Percentiles rank a stretch among this genome's conserved stretches.
phyloP scores from a whole-genome alignment of 2,888 invertebrate species.

The Stenodera caucasica region DNA sequence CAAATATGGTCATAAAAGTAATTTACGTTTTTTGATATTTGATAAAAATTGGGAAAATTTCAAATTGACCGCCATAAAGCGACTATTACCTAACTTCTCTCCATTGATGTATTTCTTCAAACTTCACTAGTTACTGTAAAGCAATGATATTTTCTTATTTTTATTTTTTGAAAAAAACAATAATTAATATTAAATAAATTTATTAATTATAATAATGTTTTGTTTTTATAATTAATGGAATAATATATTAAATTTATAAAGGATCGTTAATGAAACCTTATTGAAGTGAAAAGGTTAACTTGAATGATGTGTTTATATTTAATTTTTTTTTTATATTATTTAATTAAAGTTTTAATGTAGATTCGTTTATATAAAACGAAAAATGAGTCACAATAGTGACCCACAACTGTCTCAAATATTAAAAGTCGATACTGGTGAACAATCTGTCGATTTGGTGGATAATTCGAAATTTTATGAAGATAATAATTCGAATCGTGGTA shows the following conservation, averaged over 20 bases:
- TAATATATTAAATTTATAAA: not conserved
- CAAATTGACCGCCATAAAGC: not conserved
- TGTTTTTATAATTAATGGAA: not conserved
- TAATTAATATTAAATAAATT: not conserved
- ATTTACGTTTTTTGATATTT: no score
- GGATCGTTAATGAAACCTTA: not conserved
- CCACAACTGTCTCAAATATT: slow-evolving; percentile 53
- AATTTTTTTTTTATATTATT: not conserved
- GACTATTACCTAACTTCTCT: not conserved
- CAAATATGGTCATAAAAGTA: no score
- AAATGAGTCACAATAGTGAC: slow-evolving; percentile 56
- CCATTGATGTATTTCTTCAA: not conserved
- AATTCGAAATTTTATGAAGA: slow-evolving; percentile 48
- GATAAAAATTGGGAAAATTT: not conserved
- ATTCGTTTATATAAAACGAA: slow-evolving; percentile 11
- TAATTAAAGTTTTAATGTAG: not conserved
- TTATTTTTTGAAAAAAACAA: slow-evolving; percentile 1
- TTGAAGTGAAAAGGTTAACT: not conserved
- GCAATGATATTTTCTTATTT: not conserved
- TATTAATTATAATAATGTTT: not conserved
- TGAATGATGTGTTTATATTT: not conserved
- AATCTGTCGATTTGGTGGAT: slow-evolving; percentile 40
- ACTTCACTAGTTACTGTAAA: not conserved
- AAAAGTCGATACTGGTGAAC: slow-evolving; percentile 53
- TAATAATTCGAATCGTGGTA: slow-evolving; percentile 46